phyloP scores from a whole-genome alignment of 2,797 vertebrate species.

The Xenentodon cancila region DNA sequence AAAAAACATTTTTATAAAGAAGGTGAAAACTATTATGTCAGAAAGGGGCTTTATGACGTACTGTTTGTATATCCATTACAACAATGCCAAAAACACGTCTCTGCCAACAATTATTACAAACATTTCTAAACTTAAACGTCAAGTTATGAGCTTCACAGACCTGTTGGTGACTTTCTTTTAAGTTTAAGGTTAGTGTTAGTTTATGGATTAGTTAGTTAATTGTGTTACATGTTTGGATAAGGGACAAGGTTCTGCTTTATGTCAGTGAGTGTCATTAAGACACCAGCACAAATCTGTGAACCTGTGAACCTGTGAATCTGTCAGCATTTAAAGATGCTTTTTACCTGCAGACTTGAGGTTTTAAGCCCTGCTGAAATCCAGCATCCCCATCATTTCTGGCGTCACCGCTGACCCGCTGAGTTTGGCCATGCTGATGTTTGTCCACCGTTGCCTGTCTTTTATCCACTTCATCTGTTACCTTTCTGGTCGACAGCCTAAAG shows the following conservation, averaged over 20 bases:
- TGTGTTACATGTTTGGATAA: not conserved
- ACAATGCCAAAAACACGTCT: too few species aligned
- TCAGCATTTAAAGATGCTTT: slow-evolving; percentile 7
- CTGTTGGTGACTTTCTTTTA: not conserved
- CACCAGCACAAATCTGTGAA: not conserved
- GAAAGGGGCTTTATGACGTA: too few species aligned
- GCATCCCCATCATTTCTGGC: slow-evolving; percentile 11
- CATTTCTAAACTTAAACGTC: too few species aligned
- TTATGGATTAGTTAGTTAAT: too few species aligned
- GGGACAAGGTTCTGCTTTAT: not conserved
- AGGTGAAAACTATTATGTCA: too few species aligned
- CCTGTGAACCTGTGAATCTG: too few species aligned
- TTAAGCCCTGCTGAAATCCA: slow-evolving; percentile 14
- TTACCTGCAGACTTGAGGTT: slow-evolving; percentile 62
- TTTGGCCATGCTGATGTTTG: slow-evolving; percentile 11
- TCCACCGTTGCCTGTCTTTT: not conserved
- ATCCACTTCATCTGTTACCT: slow-evolving; percentile 13
- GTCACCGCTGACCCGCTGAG: slow-evolving; percentile 19
- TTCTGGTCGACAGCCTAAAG: slow-evolving; percentile 27
- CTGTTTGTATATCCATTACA: too few species aligned
- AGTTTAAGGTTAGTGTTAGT: not conserved
- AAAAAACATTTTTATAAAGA: too few species aligned
- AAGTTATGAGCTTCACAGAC: not conserved
- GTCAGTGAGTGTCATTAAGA: not conserved
- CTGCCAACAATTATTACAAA: too few species aligned